Base-by-base conservation (phyloP, 2,888 invertebrate genomes). In the Incurvaria masculella region DNA sequence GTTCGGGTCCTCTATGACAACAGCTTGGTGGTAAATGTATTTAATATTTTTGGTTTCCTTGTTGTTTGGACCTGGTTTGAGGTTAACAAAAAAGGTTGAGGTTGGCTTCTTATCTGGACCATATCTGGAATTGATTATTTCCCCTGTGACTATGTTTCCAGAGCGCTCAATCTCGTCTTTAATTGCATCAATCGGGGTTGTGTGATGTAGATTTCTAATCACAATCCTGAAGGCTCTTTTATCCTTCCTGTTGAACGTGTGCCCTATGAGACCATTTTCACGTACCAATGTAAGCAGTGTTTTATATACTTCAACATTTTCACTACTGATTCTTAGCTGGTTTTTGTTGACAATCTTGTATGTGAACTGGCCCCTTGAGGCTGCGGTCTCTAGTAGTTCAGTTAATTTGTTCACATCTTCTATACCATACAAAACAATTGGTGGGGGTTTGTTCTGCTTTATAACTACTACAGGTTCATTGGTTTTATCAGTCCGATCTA, bases 201-300 rank as follows among this genome's bases (percentile, higher is more conserved):
- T 53, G 20, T 54, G 47, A 26, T 56, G 55, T 1, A 59, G 49
- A 38, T 57, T 53, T 48, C 47, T 55, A 10, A 56, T 58, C 2
- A 58, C 56, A 18, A 59, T 52, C 21, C 58, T 44, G 17, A 41
- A 53, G n/a, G 43, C 41, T 40, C 45, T 48, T 8, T 23, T 18
- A 40, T 57, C 55, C 48, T 58, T 58, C 8, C 43, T 19, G 4
- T 33, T 38, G n/a, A 47, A 47, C 14, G 47, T 47, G n/a, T 47
- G 42, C 2, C 47, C 47, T 14, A 47, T 47, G 3, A 47, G 21
- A 5, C 47, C 42, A 11, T 47, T 26, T 23, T 26, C 21, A n/a
- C 42, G 17, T n/a, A 47, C 41, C 6, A 44, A 5, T 1, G 39
- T 8, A 4, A 54, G 52, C 2, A 52, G 38, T 16, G 33, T 46